Evolutionary conservation across 2,888 invertebrate genomes (phyloP), one percentile per base, ranked within the genome.

Genomic region (Leptopterna dolabrata): DNA sequence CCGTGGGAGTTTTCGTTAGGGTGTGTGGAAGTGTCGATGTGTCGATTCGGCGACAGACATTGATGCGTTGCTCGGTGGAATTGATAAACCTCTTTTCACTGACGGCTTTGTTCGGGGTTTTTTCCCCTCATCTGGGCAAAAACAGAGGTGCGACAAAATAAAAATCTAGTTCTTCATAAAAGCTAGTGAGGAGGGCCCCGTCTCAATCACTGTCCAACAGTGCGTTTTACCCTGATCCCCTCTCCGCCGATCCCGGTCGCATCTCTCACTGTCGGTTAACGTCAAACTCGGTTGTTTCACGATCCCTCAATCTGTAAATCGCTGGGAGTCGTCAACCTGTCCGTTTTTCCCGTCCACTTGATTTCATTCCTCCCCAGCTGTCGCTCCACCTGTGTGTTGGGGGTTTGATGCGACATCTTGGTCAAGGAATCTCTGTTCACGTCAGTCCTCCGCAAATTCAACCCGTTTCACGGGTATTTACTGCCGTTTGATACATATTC

Each of bases 201-300:
- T 63, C 63, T 63, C 63, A 63, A 63, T 63, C 63, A 63, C 63
- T 63, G 63, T 63, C 63, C 0, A 27, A 63, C 63, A 24, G 63
- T 63, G 47, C 13, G 63, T 63, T 63, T 63, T 63, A 63, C 24
- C 63, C 63, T 63, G 24, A 51, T 51, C 1, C n/a, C 51, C n/a
- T n/a, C 2, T 13, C 19, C 19, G 24, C 19, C 11, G 6, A n/a
- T 24, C 1, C 11, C 63, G n/a, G 24, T 27, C 2, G 24, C 63
- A 24, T 63, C 63, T 9, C 27, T 63, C 63, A 24, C 24, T 63
- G 63, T 63, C 63, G 24, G 9, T 63, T 27, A 27, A 24, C 24
- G 63, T 63, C 63, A 63, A 24, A 63, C 63, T 63, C 63, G 63
- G 63, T 63, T 24, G 63, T 63, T 63, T 63, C 63, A 63, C 63